A percentile compares a stretch with the other conserved stretches of the same genome.
These are phyloP conservation scores for Paramormyrops kingsleyae DNA, from an alignment of 2,113 vertebrate species.

Conservation along the genomic window DNA sequence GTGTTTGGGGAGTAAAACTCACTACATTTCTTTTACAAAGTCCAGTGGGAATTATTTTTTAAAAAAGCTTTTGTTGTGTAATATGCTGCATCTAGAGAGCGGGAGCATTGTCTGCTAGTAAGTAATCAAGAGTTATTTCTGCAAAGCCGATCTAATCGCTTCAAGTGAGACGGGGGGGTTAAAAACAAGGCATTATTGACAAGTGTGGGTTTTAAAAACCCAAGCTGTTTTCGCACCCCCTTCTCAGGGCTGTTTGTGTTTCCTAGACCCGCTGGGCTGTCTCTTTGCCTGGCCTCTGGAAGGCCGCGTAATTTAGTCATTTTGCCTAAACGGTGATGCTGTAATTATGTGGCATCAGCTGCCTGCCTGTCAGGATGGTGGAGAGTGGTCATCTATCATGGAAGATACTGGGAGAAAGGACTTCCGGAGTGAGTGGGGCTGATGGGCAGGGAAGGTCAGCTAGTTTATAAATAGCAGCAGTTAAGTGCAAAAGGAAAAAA, in stretches of 20 bases:
- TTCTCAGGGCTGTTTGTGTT: slow-evolving; percentile 54
- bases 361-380: slow-evolving; percentile 56
- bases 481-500: slow-evolving; percentile 17
- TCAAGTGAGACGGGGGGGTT: neutral
- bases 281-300: slow-evolving; percentile 51
- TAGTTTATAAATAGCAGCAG: slow-evolving; percentile 18
- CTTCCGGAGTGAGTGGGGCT: slow-evolving; percentile 18
- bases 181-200: slow-evolving; percentile 4
- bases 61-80: neutral
- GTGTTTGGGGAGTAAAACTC: neutral
- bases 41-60: slow-evolving; percentile 1
- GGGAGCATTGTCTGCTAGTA: slow-evolving; percentile 20
- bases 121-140: slow-evolving; percentile 43
- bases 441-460: slow-evolving; percentile 8
- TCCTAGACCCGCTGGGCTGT: slow-evolving; percentile 56
- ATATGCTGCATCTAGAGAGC: slow-evolving; percentile 11
- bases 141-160: slow-evolving; percentile 39
- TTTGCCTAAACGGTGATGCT: slow-evolving; percentile 62
- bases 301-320: slow-evolving; percentile 62
- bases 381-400: slow-evolving; percentile 59
- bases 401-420: slow-evolving; percentile 40
- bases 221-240: slow-evolving; percentile 10
- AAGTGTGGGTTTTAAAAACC: neutral
- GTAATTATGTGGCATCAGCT: slow-evolving; percentile 66
- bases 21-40: neutral